Evolutionary conservation across 2,888 invertebrate genomes (phyloP).

Genomic region (Prosopocoilus inquinatus): DNA sequence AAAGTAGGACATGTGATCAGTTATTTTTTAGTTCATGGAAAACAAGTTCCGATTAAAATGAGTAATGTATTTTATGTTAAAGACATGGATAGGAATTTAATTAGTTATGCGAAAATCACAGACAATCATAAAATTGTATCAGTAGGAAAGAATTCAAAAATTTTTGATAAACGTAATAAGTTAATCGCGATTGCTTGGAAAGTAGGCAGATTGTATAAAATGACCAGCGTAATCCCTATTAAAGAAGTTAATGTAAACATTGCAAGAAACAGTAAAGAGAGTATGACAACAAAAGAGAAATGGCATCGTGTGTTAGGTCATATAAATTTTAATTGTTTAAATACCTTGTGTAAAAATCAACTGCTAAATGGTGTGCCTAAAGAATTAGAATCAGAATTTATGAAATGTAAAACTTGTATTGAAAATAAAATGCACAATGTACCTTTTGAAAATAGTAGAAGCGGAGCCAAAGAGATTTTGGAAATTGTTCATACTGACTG

Average conservation of each 20-base stretch:
- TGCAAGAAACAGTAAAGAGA: not conserved
- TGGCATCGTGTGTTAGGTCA: constrained; percentile 28
- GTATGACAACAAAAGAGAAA: constrained; percentile 28
- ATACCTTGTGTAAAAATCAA: constrained; percentile 19
- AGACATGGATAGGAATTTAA: constrained; percentile 9
- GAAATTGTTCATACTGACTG: constrained; percentile 30
- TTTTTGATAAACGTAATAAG: constrained; percentile 17
- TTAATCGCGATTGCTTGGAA: constrained; percentile 24
- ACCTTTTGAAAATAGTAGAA: constrained; percentile 29
- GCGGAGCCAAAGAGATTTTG: constrained; percentile 24
- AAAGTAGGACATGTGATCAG: constrained; percentile 2
- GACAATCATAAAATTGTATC: constrained; percentile 22
- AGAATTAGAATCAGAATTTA: constrained; percentile 22
- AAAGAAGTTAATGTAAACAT: constrained; percentile 3
- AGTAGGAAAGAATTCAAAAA: constrained; percentile 18
- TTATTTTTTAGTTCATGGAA: not conserved
- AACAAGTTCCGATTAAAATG: not conserved
- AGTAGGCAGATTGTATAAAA: constrained; percentile 21
- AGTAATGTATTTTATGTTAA: constrained; percentile 18
- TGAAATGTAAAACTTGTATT: constrained; percentile 29
- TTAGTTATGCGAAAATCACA: constrained; percentile 24
- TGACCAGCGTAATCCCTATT: constrained; percentile 10
- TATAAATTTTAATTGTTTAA: constrained; percentile 30
- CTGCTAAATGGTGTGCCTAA: constrained; percentile 22
- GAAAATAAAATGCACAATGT: constrained; percentile 33